phyloP scores from a whole-genome alignment of 2,888 invertebrate species.

The Cephus pygmeus region DNA sequence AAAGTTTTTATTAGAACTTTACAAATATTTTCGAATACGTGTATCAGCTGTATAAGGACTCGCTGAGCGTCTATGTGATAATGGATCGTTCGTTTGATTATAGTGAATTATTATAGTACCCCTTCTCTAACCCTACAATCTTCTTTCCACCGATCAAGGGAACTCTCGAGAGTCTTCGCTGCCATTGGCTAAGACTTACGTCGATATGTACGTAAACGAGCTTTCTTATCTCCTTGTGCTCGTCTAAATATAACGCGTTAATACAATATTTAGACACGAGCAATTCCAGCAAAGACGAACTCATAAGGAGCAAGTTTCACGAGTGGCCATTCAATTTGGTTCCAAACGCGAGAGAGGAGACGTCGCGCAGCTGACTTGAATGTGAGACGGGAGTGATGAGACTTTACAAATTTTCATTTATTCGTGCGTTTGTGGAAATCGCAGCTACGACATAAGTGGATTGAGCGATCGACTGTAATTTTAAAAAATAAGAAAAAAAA shows the following conservation, averaged over 20 bases:
- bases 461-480: background rate
- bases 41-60: background rate
- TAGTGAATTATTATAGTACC: background rate
- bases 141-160: background rate
- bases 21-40: background rate
- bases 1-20: background rate
- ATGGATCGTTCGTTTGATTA: background rate
- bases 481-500: background rate
- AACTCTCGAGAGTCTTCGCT: background rate
- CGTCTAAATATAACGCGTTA: slow-evolving; percentile 44
- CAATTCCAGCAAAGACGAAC: slow-evolving; percentile 22
- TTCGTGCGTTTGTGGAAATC: background rate
- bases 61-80: background rate
- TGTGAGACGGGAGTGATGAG: background rate
- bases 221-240: slow-evolving; percentile 38
- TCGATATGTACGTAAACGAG: slow-evolving; percentile 5
- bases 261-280: slow-evolving; percentile 33
- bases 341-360: background rate
- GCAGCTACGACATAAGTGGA: background rate
- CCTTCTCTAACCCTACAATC: background rate
- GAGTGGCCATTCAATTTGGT: background rate
- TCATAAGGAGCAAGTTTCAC: background rate
- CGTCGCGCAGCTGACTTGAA: background rate
- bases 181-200: background rate
- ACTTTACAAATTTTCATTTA: background rate